Percentiles rank a stretch among this genome's conserved stretches.
Conservation (phyloP, 2,888 invertebrate genomes). For the Chrysolina americana region DNA sequence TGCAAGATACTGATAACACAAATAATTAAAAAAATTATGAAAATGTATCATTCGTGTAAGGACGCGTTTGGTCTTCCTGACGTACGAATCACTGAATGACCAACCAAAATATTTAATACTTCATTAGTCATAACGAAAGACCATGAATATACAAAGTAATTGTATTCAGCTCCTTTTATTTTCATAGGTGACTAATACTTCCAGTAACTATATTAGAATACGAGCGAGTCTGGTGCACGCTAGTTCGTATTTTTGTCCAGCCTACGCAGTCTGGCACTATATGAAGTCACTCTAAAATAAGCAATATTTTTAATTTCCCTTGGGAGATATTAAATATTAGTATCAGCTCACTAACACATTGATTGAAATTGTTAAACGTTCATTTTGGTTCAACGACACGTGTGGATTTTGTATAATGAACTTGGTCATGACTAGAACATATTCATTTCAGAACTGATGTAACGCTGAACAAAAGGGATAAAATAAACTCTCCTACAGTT, state of each 20-base stretch:
- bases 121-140: not conserved
- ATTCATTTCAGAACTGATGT: no score
- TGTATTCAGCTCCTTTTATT: conserved; percentile 22
- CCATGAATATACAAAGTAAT: conserved; percentile 16
- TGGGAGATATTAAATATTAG: conserved; percentile 15
- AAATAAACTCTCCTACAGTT: no score
- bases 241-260: conserved; percentile 28
- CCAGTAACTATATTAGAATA: conserved; percentile 31
- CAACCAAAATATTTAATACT: conserved; percentile 1
- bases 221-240: conserved; percentile 31
- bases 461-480: no score
- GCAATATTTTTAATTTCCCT: conserved; percentile 10
- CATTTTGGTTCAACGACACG: conserved; percentile 10
- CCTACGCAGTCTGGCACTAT: conserved; percentile 31
- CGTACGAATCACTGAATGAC: not conserved
- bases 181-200: conserved; percentile 29
- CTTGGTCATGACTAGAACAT: no score
- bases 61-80: not conserved
- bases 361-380: not conserved
- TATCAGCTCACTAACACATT: not conserved
- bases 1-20: no score
- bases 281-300: not conserved
- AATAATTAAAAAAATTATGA: no score
- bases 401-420: conserved; percentile 18
- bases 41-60: not conserved